Evolutionary conservation across 1,140 invertebrate species (phyloP), one percentile per base, ranked within the genome.

Genomic region (Limonius californicus): DNA sequence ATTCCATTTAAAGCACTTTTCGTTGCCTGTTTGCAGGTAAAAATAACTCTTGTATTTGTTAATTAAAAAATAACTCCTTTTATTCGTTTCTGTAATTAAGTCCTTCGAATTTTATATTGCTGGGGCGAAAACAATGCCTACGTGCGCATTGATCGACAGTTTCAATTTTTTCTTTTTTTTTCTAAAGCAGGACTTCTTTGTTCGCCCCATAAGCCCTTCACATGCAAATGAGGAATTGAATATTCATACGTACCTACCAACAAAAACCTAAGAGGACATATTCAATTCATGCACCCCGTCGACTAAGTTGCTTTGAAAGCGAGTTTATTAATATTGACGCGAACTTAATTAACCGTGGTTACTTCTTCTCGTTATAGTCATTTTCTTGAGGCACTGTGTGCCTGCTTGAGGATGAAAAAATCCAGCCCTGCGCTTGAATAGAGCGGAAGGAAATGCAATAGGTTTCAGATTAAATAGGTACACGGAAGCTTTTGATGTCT

Each of bases 191-290:
- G 20, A 14, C 7, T 50, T 50, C 45, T 50, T 50, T 50, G 45
- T 50, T 50, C 14, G 16, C 8, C n/a, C 45, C 20, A 50, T 50
- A 50, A 50, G 45, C 57, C 32, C 59, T 61, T 61, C 59, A 61
- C 53, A 61, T 61, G 59, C 23, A 61, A 61, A 61, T 61, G 35
- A 54, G 59, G 32, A 42, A 55, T 18, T 61, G 59, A 61, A 61
- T 61, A 61, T 61, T 61, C 59, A 61, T 61, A 54, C 59, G 30
- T 12, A 30, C 50, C 47, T 50, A 50, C 16, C 53, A 61, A 54
- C 42, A 53, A 55, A 54, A 61, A 61, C 47, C 53, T 61, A 35
- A 54, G 42, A 53, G 59, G 50, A 55, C 47, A 55, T 59, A 32
- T 42, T 50, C 45, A 50, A 50, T 19, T 50, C 45, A 50, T 50